Base-by-base conservation (phyloP, 1,140 invertebrate genomes). In the Vanessa atalanta region DNA sequence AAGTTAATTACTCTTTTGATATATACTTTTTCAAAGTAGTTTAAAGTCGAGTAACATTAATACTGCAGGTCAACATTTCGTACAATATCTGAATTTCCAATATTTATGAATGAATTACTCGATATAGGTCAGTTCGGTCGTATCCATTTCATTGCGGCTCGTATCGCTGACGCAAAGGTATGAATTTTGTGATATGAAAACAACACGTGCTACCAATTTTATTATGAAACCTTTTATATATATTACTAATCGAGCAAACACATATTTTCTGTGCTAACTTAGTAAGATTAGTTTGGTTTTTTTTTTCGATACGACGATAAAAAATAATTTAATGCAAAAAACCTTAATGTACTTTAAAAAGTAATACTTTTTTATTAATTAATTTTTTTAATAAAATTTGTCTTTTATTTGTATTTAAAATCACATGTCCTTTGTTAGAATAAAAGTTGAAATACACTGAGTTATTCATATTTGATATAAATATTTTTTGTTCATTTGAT, bases 171-270 rank as follows among this genome's bases (percentile, higher is more conserved):
- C 74, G 53, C 64, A 71, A 37, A 82, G 67, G 70, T 82, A 79
- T 82, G 80, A 78, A 82, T 82, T 79, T 79, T 79, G 76, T 76
- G 75, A 75, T 73, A 76, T 82, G 73, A 77, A 76, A 77, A 79
- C 75, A 80, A 77, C 81, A 82, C 77, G 75, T 80, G 81, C 80
- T 57, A 53, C 50, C 73, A 67, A 73, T 79, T 82, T 80, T 82
- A 77, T 78, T 77, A 72, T 76, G 74, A 65, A 69, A 76, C 74
- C 74, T 76, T 76, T 76, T 72, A 76, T 65, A 48, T 47, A 61
- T 73, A 67, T 73, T 73, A 47, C 66, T 71, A 71, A 71, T 53
- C 70, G 70, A 26, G 23, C 55, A 50, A 63, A 61, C 57, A 37
- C 0, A 43, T 11, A 11, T 11, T 43, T 43, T 43, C 14, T 61